Conservation (phyloP, 2,888 invertebrate genomes). For the Chalcosyrphus nemorum region DNA sequence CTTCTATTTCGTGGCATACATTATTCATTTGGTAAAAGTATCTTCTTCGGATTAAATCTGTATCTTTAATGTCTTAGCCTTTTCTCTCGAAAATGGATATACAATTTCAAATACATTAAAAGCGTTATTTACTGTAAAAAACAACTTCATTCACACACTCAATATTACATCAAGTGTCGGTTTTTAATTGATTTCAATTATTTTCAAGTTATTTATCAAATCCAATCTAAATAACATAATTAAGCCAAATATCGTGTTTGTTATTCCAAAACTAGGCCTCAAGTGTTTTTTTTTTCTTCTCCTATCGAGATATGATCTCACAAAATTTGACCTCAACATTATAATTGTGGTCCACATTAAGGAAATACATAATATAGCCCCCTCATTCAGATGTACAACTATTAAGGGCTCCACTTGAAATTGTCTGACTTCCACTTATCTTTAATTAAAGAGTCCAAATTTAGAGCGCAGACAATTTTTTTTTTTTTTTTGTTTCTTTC, state of each 20-base stretch:
- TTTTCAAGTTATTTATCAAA: conserved; percentile 19
- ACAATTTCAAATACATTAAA: too few species aligned
- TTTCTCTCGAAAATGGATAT: too few species aligned
- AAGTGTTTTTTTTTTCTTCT: conserved; percentile 3
- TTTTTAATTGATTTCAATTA: conserved; percentile 9
- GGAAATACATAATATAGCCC: neutral
- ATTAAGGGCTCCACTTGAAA: conserved; percentile 50
- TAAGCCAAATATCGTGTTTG: neutral
- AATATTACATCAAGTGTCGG: neutral
- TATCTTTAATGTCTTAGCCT: neutral
- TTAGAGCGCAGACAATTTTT: conserved; percentile 19
- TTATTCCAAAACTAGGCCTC: conserved; percentile 9
- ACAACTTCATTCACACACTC: neutral
- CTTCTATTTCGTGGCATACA: neutral
- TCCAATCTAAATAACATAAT: conserved; percentile 28
- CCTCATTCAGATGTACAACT: neutral
- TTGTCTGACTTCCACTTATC: conserved; percentile 59
- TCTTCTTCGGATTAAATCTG: neutral
- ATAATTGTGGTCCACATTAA: conserved; percentile 4
- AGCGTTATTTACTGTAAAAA: too few species aligned
- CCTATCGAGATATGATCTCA: conserved; percentile 46
- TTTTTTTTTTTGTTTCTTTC: neutral
- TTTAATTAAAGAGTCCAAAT: conserved; percentile 60
- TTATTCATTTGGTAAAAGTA: neutral
- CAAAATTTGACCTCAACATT: conserved; percentile 27